These are phyloP conservation scores for Cairina moschata DNA, from an alignment of 2,113 vertebrate genomes.

Conservation along the genomic window DNA sequence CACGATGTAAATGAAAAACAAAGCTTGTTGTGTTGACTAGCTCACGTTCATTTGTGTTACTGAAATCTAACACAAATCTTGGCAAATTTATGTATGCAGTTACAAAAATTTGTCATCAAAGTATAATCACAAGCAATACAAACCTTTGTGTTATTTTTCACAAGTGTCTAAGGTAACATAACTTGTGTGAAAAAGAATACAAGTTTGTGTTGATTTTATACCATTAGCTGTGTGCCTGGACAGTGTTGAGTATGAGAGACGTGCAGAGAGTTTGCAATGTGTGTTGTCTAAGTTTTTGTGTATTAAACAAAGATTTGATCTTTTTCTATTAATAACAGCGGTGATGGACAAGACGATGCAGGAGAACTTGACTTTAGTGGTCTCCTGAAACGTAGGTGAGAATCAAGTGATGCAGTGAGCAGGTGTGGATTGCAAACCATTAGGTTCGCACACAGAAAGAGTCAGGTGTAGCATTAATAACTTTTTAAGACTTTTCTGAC, in stretches of 20 bases:
- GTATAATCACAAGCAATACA: slow-evolving; percentile 62
- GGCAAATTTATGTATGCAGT: slow-evolving; percentile 72
- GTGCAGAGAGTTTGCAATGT: slow-evolving; percentile 66
- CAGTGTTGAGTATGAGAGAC: slow-evolving; percentile 57
- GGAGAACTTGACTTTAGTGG: slow-evolving; percentile 99
- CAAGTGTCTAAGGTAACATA: slow-evolving; percentile 70
- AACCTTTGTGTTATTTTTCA: slow-evolving; percentile 76
- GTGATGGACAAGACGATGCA: slow-evolving; percentile 99
- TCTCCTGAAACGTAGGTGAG: slow-evolving; percentile 99
- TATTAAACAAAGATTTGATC: slow-evolving; percentile 88
- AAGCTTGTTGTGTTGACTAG: slow-evolving; percentile 73
- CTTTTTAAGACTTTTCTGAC: slow-evolving; percentile 21
- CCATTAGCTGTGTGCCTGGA: slow-evolving; percentile 54
- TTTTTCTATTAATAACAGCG: slow-evolving; percentile 94
- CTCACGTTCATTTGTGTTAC: slow-evolving; percentile 77
- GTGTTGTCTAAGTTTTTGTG: slow-evolving; percentile 67
- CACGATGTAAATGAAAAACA: slow-evolving; percentile 64
- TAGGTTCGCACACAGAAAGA: slow-evolving; percentile 59
- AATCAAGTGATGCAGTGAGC: slow-evolving; percentile 77
- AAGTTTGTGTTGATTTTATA: slow-evolving; percentile 76
- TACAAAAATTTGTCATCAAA: slow-evolving; percentile 67
- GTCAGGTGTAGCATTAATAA: slow-evolving; percentile 72
- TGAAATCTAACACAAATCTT: slow-evolving; percentile 74
- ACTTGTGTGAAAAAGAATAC: slow-evolving; percentile 80
- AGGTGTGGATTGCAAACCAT: slow-evolving; percentile 69